Evolutionary conservation across 2,113 vertebrate species (phyloP).

Genomic region (Nesogale talazaci): DNA sequence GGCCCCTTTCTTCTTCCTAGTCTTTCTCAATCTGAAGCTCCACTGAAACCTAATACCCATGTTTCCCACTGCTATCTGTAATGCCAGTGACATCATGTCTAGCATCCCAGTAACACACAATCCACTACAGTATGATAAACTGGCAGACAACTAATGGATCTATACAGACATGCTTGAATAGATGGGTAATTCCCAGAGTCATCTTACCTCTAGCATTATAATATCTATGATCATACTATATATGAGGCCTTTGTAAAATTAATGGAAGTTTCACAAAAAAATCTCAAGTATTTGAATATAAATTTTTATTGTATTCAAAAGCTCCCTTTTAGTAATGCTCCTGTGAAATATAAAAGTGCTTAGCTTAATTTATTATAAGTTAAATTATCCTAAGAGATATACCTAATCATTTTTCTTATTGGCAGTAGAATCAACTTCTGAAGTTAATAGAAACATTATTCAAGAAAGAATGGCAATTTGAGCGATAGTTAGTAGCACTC

Average conservation of each 20-base stretch:
- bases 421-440: not conserved
- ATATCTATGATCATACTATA: no score
- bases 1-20: no score
- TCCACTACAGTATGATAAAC: no score
- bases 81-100: no score
- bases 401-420: not conserved
- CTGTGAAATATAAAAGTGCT: conserved; percentile 32
- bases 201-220: not conserved
- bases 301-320: not conserved
- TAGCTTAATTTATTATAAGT: conserved; percentile 21
- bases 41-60: no score
- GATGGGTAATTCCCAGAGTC: not conserved
- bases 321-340: not conserved
- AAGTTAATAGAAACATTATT: not conserved
- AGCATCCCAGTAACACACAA: no score
- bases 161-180: not conserved
- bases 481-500: not conserved
- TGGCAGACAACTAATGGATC: no score
- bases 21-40: no score
- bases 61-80: no score
- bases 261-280: not conserved
- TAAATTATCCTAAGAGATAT: not conserved
- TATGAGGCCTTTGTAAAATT: not conserved
- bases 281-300: conserved; percentile 30
- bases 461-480: not conserved